These are phyloP conservation scores for Carettochelys insculpta DNA, from an alignment of 2,113 vertebrate species.

Conservation along the genomic window DNA sequence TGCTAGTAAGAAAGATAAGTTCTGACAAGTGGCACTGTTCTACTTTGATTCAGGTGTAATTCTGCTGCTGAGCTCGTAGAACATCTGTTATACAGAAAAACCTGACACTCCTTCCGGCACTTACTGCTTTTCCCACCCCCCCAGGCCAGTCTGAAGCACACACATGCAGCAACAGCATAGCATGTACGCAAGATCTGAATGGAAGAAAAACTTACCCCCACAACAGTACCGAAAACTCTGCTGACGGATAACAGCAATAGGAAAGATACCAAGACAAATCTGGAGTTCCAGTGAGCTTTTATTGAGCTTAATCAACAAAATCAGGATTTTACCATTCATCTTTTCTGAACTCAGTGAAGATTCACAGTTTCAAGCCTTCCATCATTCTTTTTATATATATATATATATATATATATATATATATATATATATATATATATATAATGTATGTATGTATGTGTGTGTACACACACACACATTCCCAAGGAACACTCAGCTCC, in stretches of 20 bases:
- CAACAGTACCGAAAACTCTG: neutral
- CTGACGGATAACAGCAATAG: neutral
- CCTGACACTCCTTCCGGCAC: neutral
- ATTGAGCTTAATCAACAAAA: slow-evolving; percentile 81
- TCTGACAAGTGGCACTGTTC: neutral
- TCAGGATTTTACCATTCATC: slow-evolving; percentile 75
- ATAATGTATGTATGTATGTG: too few relatives aligned
- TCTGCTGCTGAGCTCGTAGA: accelerated
- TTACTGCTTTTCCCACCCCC: neutral
- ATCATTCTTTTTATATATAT: too few relatives aligned
- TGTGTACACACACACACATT: slow-evolving; percentile 60
- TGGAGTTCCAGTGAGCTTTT: slow-evolving; percentile 84
- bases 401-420: too few relatives aligned
- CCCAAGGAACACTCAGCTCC: slow-evolving; percentile 71
- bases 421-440: too few relatives aligned
- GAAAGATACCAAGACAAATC: neutral
- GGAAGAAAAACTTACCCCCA: accelerated
- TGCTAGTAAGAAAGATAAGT: neutral
- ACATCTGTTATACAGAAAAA: accelerated
- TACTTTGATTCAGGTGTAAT: accelerated
- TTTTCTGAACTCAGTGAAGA: slow-evolving; percentile 56
- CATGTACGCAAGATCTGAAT: accelerated
- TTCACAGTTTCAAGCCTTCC: slow-evolving; percentile 49
- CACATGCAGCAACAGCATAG: accelerated
- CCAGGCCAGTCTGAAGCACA: neutral